phyloP scores from a whole-genome alignment of 2,888 invertebrate species.

The Carpatolechia fugitivella region DNA sequence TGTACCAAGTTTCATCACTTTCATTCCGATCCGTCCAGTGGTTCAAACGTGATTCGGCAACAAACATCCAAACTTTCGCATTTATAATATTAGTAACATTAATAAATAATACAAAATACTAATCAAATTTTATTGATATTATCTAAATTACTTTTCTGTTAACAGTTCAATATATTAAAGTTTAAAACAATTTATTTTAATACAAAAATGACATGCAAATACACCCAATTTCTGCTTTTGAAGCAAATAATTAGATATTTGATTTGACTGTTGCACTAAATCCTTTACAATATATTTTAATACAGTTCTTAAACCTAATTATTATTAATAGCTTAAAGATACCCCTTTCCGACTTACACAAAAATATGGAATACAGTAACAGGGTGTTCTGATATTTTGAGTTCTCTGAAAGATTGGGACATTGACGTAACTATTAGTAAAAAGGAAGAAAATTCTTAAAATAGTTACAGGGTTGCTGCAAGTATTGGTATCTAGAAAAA shows the following conservation, averaged over 20 bases:
- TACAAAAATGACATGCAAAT: conserved; percentile 15
- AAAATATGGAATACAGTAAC: conserved; percentile 18
- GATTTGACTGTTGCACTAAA: conserved; percentile 9
- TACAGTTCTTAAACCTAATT: neutral
- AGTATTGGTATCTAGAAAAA: no score
- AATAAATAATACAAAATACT: neutral
- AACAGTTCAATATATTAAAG: conserved; percentile 28
- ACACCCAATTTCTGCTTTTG: conserved; percentile 20
- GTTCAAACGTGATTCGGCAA: no score
- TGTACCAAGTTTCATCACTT: no score
- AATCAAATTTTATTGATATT: conserved; percentile 26
- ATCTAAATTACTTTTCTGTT: conserved; percentile 20
- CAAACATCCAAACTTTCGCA: no score
- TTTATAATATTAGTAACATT: no score
- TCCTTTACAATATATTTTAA: neutral
- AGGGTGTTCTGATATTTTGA: neutral
- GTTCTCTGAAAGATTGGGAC: neutral
- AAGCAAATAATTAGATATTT: conserved; percentile 17
- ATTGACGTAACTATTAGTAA: neutral
- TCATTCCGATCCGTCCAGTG: no score
- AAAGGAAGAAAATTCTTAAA: neutral
- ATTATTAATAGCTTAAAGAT: conserved; percentile 22
- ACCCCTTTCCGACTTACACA: conserved; percentile 29
- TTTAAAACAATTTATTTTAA: conserved; percentile 21
- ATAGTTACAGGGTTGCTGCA: no score